Base-by-base conservation (phyloP, 53 echinoderm and acorn worm species). In the Actinopyga echinites region DNA sequence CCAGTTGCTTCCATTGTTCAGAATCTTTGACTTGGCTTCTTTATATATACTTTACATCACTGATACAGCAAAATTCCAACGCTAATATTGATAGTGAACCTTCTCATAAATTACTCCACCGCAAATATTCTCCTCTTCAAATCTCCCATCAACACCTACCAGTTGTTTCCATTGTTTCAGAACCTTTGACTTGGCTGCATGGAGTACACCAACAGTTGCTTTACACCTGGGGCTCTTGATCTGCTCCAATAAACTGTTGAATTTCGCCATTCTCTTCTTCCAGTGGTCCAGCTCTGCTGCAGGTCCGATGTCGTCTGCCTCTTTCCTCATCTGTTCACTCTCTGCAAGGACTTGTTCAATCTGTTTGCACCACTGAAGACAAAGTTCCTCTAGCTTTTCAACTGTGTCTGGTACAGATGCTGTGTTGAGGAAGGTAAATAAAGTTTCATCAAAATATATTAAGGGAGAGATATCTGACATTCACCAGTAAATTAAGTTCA, bases 291-390 rank as follows among this genome's bases (percentile, higher is more conserved):
- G 92, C 87, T 97, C 97, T 56, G 97, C 97, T 24, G 97, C 86
- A 6, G 97, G 97, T 15, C 97, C 97, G 23, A 97, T 97, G 88
- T 97, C 94, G 56, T 97, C 97, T 6, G 97, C 97, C 69, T 97
- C 97, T 57, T 97, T 97, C 17, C 97, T 86, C 97, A 97, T 97
- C 90, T 97, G 97, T 56, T 97, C 97, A 29, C 97, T 97, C 92
- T 97, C 90, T 11, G 97, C 90, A 32, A 97, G 84, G 31, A 97
- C 97, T 77, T 97, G 97, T 52, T 94, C 97, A 59, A 97, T 97
- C 89, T 97, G 97, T 85, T 86, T 94, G 38, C 92, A 87, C 97
- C 97, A 97, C 83, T 90, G 90, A 2, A 89, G 78, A 57, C 91
- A 94, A 37, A 97, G 88, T 57, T 90, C 97, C 54, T 97, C 97